A percentile compares a stretch with the other conserved stretches of the same genome.
phyloP scores from a whole-genome alignment of 1,140 invertebrate species.

The Diabrotica virgifera region DNA sequence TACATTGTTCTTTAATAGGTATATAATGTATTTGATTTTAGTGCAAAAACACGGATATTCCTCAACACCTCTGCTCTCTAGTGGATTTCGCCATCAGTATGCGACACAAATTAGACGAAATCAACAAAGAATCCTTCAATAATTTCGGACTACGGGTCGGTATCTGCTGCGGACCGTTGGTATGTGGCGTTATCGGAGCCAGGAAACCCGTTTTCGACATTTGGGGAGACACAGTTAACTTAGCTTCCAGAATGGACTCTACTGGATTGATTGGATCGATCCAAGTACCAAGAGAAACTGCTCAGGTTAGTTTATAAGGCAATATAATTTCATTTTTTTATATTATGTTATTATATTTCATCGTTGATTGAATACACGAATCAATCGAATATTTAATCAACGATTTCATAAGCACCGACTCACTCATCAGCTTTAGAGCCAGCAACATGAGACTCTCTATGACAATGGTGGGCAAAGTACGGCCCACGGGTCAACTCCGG shows the following conservation, averaged over 20 bases:
- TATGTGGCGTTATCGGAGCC: slow-evolving; percentile 96
- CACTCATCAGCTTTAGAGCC: too few relatives aligned
- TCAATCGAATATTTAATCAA: too few relatives aligned
- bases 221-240: slow-evolving; percentile 93
- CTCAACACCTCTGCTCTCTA: slow-evolving; percentile 78
- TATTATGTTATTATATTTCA: too few relatives aligned
- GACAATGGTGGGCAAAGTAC: too few relatives aligned
- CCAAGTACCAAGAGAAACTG: slow-evolving; percentile 82
- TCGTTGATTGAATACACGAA: too few relatives aligned
- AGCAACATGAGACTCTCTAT: too few relatives aligned
- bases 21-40: too few relatives aligned
- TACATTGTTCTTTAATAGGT: too few relatives aligned
- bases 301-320: slow-evolving; percentile 56
- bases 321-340: too few relatives aligned
- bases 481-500: too few relatives aligned
- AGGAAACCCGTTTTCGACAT: slow-evolving; percentile 98
- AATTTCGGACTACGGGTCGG: slow-evolving; percentile 94
- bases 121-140: slow-evolving; percentile 97
- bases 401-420: too few relatives aligned
- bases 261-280: slow-evolving; percentile 84
- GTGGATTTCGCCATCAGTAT: slow-evolving; percentile 95
- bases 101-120: slow-evolving; percentile 81
- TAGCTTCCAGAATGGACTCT: slow-evolving; percentile 91
- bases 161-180: slow-evolving; percentile 87
- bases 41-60: slow-evolving; percentile 55